Evolutionary conservation across 1,140 invertebrate genomes (phyloP).

Genomic region (Periplaneta americana): DNA sequence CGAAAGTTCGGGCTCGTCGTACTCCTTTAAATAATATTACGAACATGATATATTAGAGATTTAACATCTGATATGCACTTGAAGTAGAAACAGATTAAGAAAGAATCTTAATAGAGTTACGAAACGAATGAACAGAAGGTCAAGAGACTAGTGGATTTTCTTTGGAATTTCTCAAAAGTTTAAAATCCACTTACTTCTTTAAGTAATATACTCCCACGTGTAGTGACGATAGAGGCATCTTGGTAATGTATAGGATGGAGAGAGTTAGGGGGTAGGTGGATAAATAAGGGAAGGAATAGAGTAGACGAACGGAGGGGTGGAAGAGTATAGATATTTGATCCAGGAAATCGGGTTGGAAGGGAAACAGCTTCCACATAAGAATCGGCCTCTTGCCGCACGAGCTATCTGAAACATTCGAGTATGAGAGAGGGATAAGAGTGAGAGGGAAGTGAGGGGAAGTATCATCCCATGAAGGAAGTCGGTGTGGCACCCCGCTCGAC

Average conservation of each 20-base stretch:
- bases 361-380: neutral
- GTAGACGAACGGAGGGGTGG: too few species aligned
- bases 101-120: too few species aligned
- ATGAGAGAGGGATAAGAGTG: neutral
- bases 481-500: neutral
- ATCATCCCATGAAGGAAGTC: neutral
- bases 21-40: too few species aligned
- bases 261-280: neutral
- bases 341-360: neutral
- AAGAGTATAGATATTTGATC: neutral
- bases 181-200: too few species aligned
- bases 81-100: too few species aligned
- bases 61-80: too few species aligned
- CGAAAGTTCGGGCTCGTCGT: too few species aligned
- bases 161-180: too few species aligned
- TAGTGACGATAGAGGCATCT: neutral
- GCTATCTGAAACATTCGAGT: neutral
- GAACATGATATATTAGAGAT: too few species aligned
- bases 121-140: too few species aligned
- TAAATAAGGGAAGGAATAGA: neutral
- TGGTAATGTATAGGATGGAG: neutral
- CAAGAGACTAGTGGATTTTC: too few species aligned
- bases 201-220: too few species aligned
- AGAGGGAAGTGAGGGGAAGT: neutral
- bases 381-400: neutral